Evolutionary conservation across 2,797 vertebrate species (phyloP), one percentile per base, ranked within the genome.

Genomic region (Xenops minutus): DNA sequence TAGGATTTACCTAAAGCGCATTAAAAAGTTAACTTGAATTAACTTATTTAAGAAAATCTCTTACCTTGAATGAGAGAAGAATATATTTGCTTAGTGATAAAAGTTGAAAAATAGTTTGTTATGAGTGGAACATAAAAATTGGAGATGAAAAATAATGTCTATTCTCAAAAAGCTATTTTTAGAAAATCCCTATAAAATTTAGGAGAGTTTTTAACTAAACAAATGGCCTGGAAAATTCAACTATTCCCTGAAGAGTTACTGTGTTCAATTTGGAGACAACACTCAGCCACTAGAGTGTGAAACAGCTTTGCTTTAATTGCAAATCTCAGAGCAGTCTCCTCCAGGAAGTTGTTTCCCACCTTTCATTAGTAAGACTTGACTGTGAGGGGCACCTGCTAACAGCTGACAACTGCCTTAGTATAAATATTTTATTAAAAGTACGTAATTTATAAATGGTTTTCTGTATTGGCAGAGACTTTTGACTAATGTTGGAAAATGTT

Each of bases 341-440:
- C 37, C 44, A 77, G 55, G 20, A 91, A 52, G 73, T 48, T 94
- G 27, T 34, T 92, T 89, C 34, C 43, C 64, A 92, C 20, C 48
- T 84, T 92, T 74, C 46, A 54, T 82, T 82, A 69, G 23, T 73
- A 88, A 54, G 27, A 67, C 27, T 39, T 85, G 52, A 51, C 49
- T 76, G 52, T 44, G 48, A 85, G 44, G 58, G 67, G 14, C 36
- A 93, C 43, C 67, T 91, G 49, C 64, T 92, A 92, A 77, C 21
- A 54, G 49, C 63, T 85, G 79, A 78, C 52, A 82, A 83, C n/a
- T 44, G 41, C 36, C 7, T 85, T 72, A 55, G 41, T 51, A 32
- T 66, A 77, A 85, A 71, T 85, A 76, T 92, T 94, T 93, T 79
- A 67, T 90, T 87, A 44, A 85, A 93, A 51, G 10, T 27, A 27